These are phyloP conservation scores for Kryptopterus vitreolus DNA, from an alignment of 2,797 vertebrate genomes.

Conservation along the genomic window DNA sequence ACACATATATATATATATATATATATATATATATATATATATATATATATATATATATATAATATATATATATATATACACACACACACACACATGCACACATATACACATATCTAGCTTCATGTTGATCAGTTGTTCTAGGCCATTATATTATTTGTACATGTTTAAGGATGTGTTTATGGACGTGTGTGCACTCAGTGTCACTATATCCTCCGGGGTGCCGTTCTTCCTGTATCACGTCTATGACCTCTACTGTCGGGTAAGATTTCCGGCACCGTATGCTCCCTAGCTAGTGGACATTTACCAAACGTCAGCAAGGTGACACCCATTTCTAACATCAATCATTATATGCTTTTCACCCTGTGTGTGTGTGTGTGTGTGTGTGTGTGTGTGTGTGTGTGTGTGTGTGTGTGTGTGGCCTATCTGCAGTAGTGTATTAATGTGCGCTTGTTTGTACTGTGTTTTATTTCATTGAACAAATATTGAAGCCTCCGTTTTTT, in stretches of 20 bases:
- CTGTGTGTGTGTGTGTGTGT: constrained; percentile 55
- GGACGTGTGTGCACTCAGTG: constrained; percentile 58
- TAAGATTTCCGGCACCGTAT: constrained; percentile 57
- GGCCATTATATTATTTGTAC: not conserved
- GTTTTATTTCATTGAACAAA: not conserved
- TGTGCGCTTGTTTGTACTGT: not conserved
- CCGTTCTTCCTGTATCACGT: constrained; percentile 47
- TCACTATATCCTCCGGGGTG: constrained; percentile 62
- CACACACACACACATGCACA: too few species aligned
- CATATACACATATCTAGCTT: too few species aligned
- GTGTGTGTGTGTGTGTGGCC: constrained; percentile 40
- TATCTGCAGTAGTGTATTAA: not conserved
- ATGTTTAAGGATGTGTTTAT: not conserved
- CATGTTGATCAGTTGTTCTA: not conserved
- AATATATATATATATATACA: too few species aligned
- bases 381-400: constrained; percentile 57
- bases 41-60: too few species aligned
- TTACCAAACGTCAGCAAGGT: constrained; percentile 71
- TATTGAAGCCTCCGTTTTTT: constrained; percentile 38
- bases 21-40: too few species aligned
- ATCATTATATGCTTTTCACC: constrained; percentile 65
- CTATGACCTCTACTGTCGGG: constrained; percentile 60
- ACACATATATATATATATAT: too few species aligned
- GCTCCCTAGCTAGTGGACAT: constrained; percentile 56
- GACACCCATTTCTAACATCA: constrained; percentile 66